phyloP scores from a whole-genome alignment of 2,888 invertebrate species.

The Protophormia terraenovae region DNA sequence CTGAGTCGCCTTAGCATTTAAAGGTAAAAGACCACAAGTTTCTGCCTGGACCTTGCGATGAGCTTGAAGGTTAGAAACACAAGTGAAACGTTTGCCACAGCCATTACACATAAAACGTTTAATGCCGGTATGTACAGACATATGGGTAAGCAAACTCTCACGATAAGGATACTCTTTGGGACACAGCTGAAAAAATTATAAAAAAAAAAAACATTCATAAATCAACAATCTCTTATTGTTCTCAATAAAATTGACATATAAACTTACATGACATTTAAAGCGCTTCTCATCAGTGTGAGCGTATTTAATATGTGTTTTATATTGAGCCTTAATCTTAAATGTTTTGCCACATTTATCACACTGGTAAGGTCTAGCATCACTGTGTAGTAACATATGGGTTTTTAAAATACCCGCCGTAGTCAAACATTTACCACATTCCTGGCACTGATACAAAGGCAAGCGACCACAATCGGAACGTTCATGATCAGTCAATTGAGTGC shows the following conservation, averaged over 20 bases:
- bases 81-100: constrained; percentile 83
- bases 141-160: constrained; percentile 82
- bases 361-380: constrained; percentile 78
- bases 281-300: constrained; percentile 82
- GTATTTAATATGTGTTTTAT: constrained; percentile 79
- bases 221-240: not conserved
- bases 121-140: constrained; percentile 82
- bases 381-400: constrained; percentile 82
- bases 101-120: constrained; percentile 82
- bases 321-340: constrained; percentile 79
- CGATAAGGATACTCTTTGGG: constrained; percentile 82
- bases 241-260: not conserved
- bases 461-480: constrained; percentile 81
- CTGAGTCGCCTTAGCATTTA: constrained; percentile 79
- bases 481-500: constrained; percentile 81
- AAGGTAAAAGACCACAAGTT: constrained; percentile 81
- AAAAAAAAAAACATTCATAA: not conserved
- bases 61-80: constrained; percentile 82
- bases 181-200: constrained; percentile 75
- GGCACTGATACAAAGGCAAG: constrained; percentile 79
- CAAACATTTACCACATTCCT: constrained; percentile 80
- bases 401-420: constrained; percentile 81
- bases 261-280: constrained; percentile 81
- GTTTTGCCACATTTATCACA: constrained; percentile 79
- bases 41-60: constrained; percentile 82